phyloP scores from a whole-genome alignment of 1,140 invertebrate species.

The Papilio xuthus region DNA sequence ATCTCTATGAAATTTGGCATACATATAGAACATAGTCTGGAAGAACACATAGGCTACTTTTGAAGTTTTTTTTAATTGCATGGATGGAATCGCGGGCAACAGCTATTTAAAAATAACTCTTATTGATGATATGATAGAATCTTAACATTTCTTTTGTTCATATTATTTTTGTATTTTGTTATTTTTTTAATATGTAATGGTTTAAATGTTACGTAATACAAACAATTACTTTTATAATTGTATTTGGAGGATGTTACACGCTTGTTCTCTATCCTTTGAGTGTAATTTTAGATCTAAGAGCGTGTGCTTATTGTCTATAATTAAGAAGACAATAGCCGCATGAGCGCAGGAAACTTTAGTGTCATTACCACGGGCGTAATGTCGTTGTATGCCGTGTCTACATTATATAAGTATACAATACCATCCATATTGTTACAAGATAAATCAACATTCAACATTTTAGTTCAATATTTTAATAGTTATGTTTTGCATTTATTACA shows the following conservation, averaged over 20 bases:
- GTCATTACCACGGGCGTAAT: conserved; percentile 31
- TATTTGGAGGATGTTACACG: conserved; percentile 3
- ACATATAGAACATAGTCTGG: no score
- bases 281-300: conserved; percentile 24
- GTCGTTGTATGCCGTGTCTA: background rate
- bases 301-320: conserved; percentile 32
- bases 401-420: background rate
- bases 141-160: no score
- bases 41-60: no score
- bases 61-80: no score
- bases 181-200: no score
- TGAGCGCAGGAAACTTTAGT: conserved; percentile 26
- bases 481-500: background rate
- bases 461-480: background rate
- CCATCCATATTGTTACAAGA: background rate
- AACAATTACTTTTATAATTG: conserved; percentile 19
- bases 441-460: background rate
- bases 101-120: no score
- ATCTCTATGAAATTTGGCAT: no score
- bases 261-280: conserved; percentile 20
- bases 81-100: no score
- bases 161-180: no score
- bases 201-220: background rate
- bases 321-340: conserved; percentile 32
- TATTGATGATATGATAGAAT: no score